A percentile compares a stretch with the other conserved stretches of the same genome.
These are phyloP conservation scores for Misgurnus anguillicaudatus DNA, from an alignment of 2,113 vertebrate genomes.

Conservation along the genomic window DNA sequence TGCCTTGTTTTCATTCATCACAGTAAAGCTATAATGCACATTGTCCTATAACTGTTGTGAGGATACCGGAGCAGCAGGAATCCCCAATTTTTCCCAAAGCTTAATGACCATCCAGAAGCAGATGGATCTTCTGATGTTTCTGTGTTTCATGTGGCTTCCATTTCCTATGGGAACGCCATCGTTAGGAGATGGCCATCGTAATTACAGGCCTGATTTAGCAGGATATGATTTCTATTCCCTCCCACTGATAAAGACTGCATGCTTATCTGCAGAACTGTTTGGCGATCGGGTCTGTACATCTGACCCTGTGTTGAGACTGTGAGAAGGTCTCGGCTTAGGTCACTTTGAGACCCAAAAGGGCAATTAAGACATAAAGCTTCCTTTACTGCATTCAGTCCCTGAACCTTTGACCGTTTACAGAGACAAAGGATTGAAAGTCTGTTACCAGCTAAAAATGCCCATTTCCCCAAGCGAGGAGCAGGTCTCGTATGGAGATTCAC, in stretches of 20 bases:
- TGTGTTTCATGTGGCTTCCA: slow-evolving; percentile 46
- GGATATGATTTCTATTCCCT: slow-evolving; percentile 43
- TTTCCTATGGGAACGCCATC: slow-evolving; percentile 29
- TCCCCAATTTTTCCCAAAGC: slow-evolving; percentile 31
- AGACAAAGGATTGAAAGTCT: slow-evolving; percentile 4
- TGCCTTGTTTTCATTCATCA: slow-evolving; percentile 12
- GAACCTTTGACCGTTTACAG: slow-evolving; percentile 46
- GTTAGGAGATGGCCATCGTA: slow-evolving; percentile 45
- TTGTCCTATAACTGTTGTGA: slow-evolving; percentile 52
- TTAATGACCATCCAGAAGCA: slow-evolving; percentile 45
- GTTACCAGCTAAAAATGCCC: slow-evolving; percentile 21
- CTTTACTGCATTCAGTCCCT: slow-evolving; percentile 37
- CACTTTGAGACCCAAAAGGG: slow-evolving; percentile 49
- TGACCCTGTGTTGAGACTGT: background rate
- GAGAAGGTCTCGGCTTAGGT: slow-evolving; percentile 22
- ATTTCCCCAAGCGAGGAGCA: background rate
- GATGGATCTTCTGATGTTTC: slow-evolving; percentile 44
- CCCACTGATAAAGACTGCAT: slow-evolving; percentile 12
- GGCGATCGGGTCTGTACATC: slow-evolving; percentile 7
- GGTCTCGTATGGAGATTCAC: no score
- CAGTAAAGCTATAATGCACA: slow-evolving; percentile 23
- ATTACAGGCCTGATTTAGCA: slow-evolving; percentile 49
- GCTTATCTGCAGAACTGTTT: slow-evolving; percentile 34
- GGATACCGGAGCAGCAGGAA: slow-evolving; percentile 44
- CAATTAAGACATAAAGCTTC: slow-evolving; percentile 56